Percentiles rank a stretch among this genome's conserved stretches.
Evolutionary conservation across 2,797 vertebrate species (phyloP).

Genomic region (Eulemur coronatus): DNA sequence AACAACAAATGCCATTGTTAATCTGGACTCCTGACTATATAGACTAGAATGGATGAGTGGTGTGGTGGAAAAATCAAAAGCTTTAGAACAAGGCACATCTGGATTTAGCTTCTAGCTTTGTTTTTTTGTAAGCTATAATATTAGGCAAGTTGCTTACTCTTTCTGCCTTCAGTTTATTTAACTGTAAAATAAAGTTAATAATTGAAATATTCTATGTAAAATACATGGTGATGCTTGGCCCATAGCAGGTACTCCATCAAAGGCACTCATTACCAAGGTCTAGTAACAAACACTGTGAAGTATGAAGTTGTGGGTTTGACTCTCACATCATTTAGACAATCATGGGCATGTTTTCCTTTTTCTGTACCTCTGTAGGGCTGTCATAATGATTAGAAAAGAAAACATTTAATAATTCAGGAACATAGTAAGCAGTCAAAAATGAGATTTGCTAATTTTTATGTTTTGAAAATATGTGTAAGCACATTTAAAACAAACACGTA

Average conservation of each 20-base stretch:
- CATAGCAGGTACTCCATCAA: fast-evolving
- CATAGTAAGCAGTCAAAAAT: not conserved
- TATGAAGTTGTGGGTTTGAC: not conserved
- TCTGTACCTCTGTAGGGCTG: not conserved
- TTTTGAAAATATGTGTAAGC: not conserved
- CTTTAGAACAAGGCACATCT: not conserved
- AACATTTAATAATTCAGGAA: not conserved
- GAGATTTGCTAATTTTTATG: not conserved
- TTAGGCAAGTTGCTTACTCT: not conserved
- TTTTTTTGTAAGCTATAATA: not conserved
- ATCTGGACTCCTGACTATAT: too few relatives aligned
- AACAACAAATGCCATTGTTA: not conserved
- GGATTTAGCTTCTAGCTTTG: not conserved
- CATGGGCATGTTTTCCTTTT: not conserved
- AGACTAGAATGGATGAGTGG: fast-evolving
- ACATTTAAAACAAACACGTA: not conserved
- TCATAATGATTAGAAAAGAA: not conserved
- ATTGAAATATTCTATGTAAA: not conserved
- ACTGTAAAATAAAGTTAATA: not conserved
- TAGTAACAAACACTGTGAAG: too few relatives aligned
- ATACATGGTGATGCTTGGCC: not conserved
- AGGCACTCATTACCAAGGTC: not conserved
- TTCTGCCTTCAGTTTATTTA: not conserved
- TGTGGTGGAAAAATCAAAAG: not conserved
- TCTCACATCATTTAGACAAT: not conserved